These are phyloP conservation scores for Sebastes itinus DNA, from an alignment of 2,797 vertebrate genomes.

Conservation along the genomic window DNA sequence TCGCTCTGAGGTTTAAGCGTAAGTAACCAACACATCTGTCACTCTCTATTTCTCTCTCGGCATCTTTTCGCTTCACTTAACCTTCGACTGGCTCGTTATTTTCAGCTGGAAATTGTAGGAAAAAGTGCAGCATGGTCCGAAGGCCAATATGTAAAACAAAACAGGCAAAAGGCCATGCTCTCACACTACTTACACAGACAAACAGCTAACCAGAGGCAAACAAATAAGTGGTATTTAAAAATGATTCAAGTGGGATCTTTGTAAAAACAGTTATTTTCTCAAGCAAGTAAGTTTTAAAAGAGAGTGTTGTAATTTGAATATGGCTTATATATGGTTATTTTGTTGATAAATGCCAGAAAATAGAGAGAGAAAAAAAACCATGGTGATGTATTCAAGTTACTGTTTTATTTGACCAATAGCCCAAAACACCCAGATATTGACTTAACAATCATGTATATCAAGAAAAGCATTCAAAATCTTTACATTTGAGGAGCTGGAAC, in stretches of 20 bases:
- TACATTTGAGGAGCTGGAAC: background rate
- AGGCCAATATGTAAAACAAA: constrained; percentile 9
- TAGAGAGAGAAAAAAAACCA: too few species aligned
- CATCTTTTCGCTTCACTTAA: background rate
- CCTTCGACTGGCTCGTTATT: constrained; percentile 22
- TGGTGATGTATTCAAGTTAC: too few species aligned
- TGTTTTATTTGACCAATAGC: background rate
- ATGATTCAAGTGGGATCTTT: background rate
- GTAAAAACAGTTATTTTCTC: background rate
- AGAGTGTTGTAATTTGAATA: background rate
- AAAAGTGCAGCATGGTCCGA: background rate
- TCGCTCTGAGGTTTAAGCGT: background rate
- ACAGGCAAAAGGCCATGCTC: constrained; percentile 6
- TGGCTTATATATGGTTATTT: background rate
- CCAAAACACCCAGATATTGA: background rate
- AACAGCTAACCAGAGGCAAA: background rate
- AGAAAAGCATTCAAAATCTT: background rate
- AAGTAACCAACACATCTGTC: background rate
- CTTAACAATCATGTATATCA: background rate
- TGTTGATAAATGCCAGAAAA: background rate
- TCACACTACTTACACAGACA: constrained; percentile 1
- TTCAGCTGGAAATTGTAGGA: background rate
- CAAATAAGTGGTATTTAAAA: background rate
- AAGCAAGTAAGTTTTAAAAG: background rate
- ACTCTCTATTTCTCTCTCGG: background rate